Evolutionary conservation across 2,113 vertebrate species (phyloP).

Genomic region (Columbina picui): DNA sequence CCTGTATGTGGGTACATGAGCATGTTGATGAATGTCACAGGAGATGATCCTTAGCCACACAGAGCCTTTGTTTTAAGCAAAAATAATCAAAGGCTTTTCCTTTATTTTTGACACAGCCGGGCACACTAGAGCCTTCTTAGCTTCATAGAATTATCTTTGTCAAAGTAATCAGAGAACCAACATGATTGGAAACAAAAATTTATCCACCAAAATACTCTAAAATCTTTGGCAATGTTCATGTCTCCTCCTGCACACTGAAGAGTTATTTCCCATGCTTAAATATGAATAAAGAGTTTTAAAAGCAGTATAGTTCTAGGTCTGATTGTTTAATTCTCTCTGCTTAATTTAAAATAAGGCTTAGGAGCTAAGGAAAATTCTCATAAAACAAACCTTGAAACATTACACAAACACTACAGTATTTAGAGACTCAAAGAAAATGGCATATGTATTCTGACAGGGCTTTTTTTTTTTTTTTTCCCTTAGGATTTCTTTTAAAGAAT

Average conservation of each 20-base stretch:
- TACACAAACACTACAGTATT: background rate
- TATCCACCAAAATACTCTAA: background rate
- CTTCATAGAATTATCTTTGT: background rate
- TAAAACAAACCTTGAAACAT: background rate
- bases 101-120: background rate
- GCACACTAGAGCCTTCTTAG: background rate
- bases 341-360: background rate
- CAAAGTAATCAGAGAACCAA: background rate
- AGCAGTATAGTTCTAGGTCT: background rate
- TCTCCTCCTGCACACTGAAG: background rate
- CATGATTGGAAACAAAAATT: background rate
- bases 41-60: background rate
- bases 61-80: background rate
- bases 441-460: background rate
- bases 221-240: background rate
- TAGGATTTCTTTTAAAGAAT: background rate
- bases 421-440: background rate
- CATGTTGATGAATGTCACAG: background rate
- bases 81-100: background rate
- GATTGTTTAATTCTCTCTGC: background rate
- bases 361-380: background rate
- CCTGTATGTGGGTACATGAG: background rate
- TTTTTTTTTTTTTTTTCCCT: background rate
- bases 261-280: background rate
- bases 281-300: background rate